Conservation (phyloP, 2,113 vertebrate genomes). For the Urocitellus parryii region DNA sequence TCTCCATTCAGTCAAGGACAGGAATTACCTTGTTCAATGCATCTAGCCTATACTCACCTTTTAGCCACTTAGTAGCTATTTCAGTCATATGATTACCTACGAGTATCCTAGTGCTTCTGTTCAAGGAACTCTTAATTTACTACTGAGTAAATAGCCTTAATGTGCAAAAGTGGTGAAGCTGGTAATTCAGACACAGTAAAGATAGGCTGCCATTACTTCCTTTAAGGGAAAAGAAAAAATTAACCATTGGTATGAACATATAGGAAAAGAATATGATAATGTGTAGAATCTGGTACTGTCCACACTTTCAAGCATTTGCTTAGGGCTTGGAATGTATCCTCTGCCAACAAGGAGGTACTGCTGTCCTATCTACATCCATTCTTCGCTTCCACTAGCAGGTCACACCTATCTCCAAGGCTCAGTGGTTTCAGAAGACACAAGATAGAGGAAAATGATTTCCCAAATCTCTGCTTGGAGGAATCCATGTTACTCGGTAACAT, state of each 20-base stretch:
- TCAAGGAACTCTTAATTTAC: not conserved
- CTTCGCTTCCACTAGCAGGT: not conserved
- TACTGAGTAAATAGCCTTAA: no score
- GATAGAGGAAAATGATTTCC: not conserved
- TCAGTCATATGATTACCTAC: not conserved
- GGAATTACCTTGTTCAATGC: not conserved
- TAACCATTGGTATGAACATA: not conserved
- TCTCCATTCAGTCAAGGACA: no score
- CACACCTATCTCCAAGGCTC: not conserved
- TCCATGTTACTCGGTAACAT: not conserved
- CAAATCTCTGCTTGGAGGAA: not conserved
- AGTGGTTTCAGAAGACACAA: not conserved
- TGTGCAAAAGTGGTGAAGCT: not conserved
- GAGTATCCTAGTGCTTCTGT: no score
- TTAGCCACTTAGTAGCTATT: not conserved
- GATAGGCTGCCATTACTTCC: not conserved
- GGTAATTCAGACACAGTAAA: not conserved
- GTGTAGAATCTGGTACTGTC: not conserved
- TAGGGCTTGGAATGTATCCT: not conserved
- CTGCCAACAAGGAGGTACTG: not conserved
- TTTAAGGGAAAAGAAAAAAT: not conserved
- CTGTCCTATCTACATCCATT: not conserved
- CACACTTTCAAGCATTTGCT: not conserved
- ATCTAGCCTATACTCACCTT: accelerated
- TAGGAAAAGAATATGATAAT: not conserved